Conservation (phyloP, 2,888 invertebrate genomes). For the Callyntrura guangdongensis region DNA sequence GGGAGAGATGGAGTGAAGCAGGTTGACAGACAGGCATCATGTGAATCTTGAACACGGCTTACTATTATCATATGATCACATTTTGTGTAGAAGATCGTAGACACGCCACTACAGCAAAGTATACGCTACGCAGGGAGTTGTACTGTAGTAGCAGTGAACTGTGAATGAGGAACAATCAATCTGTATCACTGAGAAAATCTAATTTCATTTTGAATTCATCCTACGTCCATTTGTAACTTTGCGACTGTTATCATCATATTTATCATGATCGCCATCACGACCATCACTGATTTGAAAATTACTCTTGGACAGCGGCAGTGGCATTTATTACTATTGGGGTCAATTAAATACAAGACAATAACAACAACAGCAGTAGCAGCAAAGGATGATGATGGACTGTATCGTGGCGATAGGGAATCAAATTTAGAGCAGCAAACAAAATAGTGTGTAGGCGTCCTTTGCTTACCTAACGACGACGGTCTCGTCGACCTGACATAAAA, state of each 20-base stretch:
- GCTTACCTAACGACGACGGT: neutral
- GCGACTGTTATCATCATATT: neutral
- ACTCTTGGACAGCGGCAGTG: neutral
- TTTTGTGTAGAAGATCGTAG: neutral
- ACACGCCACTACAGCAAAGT: neutral
- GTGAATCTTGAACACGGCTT: neutral
- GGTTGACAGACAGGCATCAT: constrained; percentile 4
- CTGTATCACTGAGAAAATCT: neutral
- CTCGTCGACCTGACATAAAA: constrained; percentile 17
- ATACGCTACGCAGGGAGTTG: neutral
- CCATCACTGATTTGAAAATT: constrained; percentile 19
- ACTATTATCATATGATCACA: no score
- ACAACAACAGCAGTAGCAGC: neutral
- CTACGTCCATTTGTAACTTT: neutral
- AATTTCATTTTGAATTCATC: constrained; percentile 18
- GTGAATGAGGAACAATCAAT: neutral
- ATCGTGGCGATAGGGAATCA: neutral
- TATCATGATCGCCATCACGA: constrained; percentile 18
- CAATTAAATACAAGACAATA: neutral
- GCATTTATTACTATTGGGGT: constrained; percentile 23
- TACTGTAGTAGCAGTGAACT: neutral
- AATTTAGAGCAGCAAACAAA: neutral
- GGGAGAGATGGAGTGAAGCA: neutral
- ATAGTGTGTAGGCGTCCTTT: constrained; percentile 6
- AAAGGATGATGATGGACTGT: neutral